Base-by-base conservation (phyloP, 1,140 invertebrate species). In the Oscheius sp. region DNA sequence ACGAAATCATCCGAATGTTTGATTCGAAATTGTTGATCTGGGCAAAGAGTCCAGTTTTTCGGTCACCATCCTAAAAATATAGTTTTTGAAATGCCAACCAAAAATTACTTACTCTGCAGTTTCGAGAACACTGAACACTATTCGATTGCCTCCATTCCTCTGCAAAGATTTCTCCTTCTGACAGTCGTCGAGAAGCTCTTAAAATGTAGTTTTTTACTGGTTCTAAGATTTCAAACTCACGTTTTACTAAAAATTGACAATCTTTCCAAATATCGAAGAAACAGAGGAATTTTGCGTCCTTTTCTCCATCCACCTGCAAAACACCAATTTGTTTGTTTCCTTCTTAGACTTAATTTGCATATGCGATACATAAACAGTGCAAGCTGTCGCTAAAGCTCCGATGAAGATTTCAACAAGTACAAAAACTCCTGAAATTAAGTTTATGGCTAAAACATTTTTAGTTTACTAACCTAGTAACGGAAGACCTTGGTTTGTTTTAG, bases 11-110 rank as follows among this genome's bases (percentile, higher is more conserved):
- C 23, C 49, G 7, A 15, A 55, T 55, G 23, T 55, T 55, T 15
- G 49, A 55, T 26, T 55, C 49, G 28, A 55, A 55, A 26, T 55
- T 55, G 15, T 26, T 26, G 15, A 55, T 55, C 28, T 55, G 49
- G 15, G 49, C 49, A 55, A 55, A 55, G 49, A 55, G 49, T 20
- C 49, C 49, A 26, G 49, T 55, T 23, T 55, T 55, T 23, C 49
- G 15, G 15, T 55, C 49, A 26, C 49, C 49, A 7, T 55, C 49
- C 49, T 55, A 26, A 55, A 55, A 55, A 20, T 55, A 55, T 26
- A 15, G 7, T 4, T 7, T n/a, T n/a, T n/a, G n/a, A n/a, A n/a
- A n/a, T n/a, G n/a, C n/a, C n/a, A n/a, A n/a, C n/a, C n/a, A n/a
- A n/a, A n/a, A n/a, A n/a, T n/a, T n/a, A n/a, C n/a, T n/a, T n/a